phyloP scores from a whole-genome alignment of 2,888 invertebrate genomes.

The Formica aserva region DNA sequence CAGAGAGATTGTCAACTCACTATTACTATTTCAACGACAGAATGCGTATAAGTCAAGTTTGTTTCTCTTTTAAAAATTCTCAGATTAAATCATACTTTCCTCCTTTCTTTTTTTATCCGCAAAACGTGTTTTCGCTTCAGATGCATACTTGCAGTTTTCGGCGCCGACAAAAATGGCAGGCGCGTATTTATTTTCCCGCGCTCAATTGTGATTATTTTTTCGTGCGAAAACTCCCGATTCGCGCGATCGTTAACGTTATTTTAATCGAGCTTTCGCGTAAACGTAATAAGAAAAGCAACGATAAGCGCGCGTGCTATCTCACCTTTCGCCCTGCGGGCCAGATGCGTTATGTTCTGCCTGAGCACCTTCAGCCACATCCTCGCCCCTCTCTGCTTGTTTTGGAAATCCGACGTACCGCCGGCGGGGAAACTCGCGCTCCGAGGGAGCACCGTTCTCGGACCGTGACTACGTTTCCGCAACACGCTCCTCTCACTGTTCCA shows the following conservation, averaged over 20 bases:
- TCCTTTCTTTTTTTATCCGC: background rate
- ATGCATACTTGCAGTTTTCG: background rate
- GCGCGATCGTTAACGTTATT: background rate
- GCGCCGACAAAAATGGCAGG: background rate
- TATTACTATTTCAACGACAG: background rate
- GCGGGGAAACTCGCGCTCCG: conserved; percentile 22
- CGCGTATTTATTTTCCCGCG: background rate
- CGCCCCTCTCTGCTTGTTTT: conserved; percentile 66
- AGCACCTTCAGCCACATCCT: conserved; percentile 84
- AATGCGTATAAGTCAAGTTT: background rate
- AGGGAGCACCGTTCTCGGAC: background rate
- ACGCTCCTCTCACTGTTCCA: conserved; percentile 11
- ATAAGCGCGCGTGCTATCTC: conserved; percentile 47
- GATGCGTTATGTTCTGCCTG: conserved; percentile 82
- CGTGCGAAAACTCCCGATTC: background rate
- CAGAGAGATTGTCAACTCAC: background rate
- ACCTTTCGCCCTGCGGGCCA: conserved; percentile 83
- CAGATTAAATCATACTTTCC: background rate
- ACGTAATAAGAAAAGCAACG: background rate
- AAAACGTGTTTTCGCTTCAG: background rate
- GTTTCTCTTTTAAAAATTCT: background rate
- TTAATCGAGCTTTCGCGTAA: background rate
- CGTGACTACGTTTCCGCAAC: conserved; percentile 30
- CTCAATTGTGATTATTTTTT: background rate
- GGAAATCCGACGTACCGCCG: conserved; percentile 70